Percentiles rank a stretch among this genome's conserved stretches.
Conservation (phyloP, 2,797 vertebrate species). For the Neosilurus hyrtlii region DNA sequence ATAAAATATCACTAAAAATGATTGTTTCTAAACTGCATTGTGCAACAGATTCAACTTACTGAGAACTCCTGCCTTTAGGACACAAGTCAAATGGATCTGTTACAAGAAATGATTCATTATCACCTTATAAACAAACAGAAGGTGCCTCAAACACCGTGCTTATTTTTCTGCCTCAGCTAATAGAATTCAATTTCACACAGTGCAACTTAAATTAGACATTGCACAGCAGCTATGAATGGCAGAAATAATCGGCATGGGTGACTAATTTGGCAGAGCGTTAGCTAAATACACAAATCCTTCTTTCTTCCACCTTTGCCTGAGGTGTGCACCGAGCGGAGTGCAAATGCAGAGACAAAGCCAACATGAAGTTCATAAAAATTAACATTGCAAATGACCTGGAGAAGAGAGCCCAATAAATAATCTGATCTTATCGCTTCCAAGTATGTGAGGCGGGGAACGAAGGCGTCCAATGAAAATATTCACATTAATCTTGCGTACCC, state of each 20-base stretch:
- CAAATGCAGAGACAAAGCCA: slow-evolving; percentile 87
- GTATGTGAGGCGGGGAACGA: slow-evolving; percentile 73
- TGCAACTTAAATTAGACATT: slow-evolving; percentile 88
- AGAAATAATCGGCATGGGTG: slow-evolving; percentile 92
- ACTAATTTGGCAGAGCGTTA: slow-evolving; percentile 90
- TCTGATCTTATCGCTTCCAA: slow-evolving; percentile 82
- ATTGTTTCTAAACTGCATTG: not conserved
- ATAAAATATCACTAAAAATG: not conserved
- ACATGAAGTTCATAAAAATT: slow-evolving; percentile 95
- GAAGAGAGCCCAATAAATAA: slow-evolving; percentile 90
- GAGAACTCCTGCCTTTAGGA: slow-evolving; percentile 73
- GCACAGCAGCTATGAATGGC: slow-evolving; percentile 81
- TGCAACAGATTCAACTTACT: not conserved
- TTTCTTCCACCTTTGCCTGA: slow-evolving; percentile 74
- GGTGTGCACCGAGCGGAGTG: slow-evolving; percentile 87
- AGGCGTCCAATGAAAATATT: slow-evolving; percentile 87
- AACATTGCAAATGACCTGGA: slow-evolving; percentile 95
- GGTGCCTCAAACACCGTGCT: slow-evolving; percentile 73
- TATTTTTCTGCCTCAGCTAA: slow-evolving; percentile 75
- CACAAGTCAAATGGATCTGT: slow-evolving; percentile 75
- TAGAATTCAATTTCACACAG: slow-evolving; percentile 88
- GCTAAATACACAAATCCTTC: slow-evolving; percentile 91
- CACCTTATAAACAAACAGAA: slow-evolving; percentile 72
- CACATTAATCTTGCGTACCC: slow-evolving; percentile 83
- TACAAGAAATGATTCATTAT: slow-evolving; percentile 80